phyloP scores from a whole-genome alignment of 2,113 vertebrate genomes.

The Plectropomus leopardus region DNA sequence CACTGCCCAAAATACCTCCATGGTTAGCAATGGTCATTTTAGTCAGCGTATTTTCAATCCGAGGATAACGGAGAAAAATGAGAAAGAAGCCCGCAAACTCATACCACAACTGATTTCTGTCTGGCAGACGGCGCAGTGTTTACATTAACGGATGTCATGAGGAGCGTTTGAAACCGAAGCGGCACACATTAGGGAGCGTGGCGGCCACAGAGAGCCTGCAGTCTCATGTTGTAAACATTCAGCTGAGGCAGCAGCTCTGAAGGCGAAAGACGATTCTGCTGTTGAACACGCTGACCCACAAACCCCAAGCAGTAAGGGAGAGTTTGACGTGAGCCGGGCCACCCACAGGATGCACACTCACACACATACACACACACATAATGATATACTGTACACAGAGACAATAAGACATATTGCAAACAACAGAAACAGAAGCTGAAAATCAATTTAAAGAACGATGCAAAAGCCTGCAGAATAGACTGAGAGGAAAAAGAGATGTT shows the following conservation, averaged over 20 bases:
- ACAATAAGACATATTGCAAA: conserved; percentile 7
- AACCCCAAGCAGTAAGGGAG: conserved; percentile 41
- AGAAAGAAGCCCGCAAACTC: neutral
- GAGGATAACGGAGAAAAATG: neutral
- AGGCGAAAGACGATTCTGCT: conserved; percentile 25
- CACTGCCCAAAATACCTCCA: neutral
- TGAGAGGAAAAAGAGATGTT: neutral
- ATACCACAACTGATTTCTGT: neutral
- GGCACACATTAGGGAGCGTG: neutral
- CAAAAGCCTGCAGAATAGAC: neutral
- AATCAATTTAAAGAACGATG: conserved; percentile 33
- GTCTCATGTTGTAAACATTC: conserved; percentile 34
- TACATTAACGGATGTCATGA: neutral
- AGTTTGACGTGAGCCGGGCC: conserved; percentile 27
- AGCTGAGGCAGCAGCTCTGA: conserved; percentile 51
- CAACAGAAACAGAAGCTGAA: conserved; percentile 21
- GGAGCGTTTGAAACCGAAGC: conserved; percentile 6
- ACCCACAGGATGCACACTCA: conserved; percentile 32
- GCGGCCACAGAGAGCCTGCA: conserved; percentile 27
- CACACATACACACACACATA: conserved; percentile 1
- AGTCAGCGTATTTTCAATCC: neutral
- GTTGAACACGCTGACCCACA: conserved; percentile 54
- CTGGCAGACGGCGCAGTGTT: neutral
- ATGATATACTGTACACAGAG: neutral
- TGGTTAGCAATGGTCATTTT: neutral